Percentiles rank a stretch among this genome's conserved stretches.
Evolutionary conservation across 2,888 invertebrate species (phyloP).

Genomic region (Chymomyza caudatula): DNA sequence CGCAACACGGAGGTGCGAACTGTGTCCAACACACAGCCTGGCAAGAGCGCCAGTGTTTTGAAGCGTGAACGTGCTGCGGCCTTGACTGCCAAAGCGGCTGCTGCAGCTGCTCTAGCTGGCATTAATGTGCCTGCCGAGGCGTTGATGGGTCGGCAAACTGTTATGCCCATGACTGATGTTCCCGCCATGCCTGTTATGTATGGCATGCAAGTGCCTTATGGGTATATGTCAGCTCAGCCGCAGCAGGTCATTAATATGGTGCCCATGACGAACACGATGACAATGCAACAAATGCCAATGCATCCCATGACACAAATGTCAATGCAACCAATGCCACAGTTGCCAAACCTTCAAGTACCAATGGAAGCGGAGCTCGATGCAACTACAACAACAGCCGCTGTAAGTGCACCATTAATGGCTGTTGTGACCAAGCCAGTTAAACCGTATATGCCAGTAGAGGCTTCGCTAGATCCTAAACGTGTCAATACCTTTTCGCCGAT

Average conservation of each 20-base stretch:
- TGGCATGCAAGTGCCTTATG: background rate
- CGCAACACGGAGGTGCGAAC: slow-evolving; percentile 49
- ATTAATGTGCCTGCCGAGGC: slow-evolving; percentile 28
- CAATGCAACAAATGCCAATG: background rate
- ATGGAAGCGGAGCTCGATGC: background rate
- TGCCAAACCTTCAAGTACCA: background rate
- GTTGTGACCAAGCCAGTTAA: background rate
- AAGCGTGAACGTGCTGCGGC: slow-evolving; percentile 47
- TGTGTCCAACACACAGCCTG: slow-evolving; percentile 9
- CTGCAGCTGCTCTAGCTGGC: slow-evolving; percentile 46
- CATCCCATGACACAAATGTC: background rate
- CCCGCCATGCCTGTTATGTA: background rate
- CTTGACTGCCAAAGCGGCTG: slow-evolving; percentile 48
- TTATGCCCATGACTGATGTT: background rate
- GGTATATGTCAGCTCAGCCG: background rate
- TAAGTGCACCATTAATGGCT: background rate
- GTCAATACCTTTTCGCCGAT: slow-evolving; percentile 32
- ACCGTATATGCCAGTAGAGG: background rate
- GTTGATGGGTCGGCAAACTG: too few relatives aligned
- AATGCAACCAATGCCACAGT: background rate
- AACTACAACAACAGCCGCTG: slow-evolving; percentile 21
- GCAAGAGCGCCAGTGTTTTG: slow-evolving; percentile 19
- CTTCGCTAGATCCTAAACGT: slow-evolving; percentile 9
- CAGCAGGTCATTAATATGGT: background rate
- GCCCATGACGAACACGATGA: background rate